Conservation (phyloP, 2,113 vertebrate genomes). For the Edolisoma coerulescens region DNA sequence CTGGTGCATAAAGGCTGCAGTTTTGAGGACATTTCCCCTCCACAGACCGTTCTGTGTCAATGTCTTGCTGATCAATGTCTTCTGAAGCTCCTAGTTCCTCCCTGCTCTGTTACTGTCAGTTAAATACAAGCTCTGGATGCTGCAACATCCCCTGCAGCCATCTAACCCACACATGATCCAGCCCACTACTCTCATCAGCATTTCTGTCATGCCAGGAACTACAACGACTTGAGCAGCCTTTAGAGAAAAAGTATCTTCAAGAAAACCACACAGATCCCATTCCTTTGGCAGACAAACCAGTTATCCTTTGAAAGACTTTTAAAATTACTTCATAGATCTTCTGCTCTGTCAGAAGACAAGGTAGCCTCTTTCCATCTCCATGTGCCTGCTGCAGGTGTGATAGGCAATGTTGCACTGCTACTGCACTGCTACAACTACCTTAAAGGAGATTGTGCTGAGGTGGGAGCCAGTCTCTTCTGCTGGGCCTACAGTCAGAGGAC, state of each 20-base stretch:
- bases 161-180: neutral
- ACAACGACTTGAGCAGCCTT: neutral
- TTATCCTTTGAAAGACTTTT: neutral
- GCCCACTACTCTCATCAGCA: neutral
- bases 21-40: neutral
- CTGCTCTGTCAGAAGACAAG: neutral
- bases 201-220: neutral
- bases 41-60: neutral
- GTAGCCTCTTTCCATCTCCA: neutral
- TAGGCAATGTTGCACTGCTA: fast-evolving
- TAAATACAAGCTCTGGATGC: neutral
- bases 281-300: neutral
- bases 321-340: neutral
- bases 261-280: neutral
- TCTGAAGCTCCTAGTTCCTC: neutral
- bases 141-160: neutral
- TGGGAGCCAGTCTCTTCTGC: neutral
- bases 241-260: neutral
- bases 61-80: neutral
- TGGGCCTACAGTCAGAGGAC: neutral
- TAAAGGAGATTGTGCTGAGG: neutral
- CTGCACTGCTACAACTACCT: neutral
- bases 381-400: neutral
- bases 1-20: neutral
- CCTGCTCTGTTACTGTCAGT: neutral